Conservation (phyloP, 2,888 invertebrate species). For the Polyommatus iphigenia region DNA sequence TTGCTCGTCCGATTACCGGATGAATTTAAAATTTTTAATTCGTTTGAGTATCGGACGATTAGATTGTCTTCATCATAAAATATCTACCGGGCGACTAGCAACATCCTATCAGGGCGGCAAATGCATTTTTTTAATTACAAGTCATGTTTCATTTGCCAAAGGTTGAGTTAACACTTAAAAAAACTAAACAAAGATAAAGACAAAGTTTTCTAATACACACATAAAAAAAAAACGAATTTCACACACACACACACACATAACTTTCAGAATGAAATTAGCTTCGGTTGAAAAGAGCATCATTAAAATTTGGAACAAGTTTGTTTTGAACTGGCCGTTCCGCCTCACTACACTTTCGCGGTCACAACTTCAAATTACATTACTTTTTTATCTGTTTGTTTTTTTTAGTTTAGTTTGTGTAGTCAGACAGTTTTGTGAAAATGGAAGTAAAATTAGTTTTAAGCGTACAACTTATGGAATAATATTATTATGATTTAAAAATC, state of each 20-base stretch:
- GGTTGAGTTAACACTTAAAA: no score
- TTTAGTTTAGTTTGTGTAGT: not conserved
- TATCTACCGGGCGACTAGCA: no score
- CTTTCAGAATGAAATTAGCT: constrained; percentile 6
- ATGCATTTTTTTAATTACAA: no score
- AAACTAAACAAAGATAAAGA: no score
- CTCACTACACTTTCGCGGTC: constrained; percentile 44
- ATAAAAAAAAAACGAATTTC: not conserved
- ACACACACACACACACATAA: not conserved
- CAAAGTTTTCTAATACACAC: no score
- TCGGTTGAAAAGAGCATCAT: constrained; percentile 11
- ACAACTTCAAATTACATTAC: constrained; percentile 53
- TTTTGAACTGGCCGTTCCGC: constrained; percentile 42
- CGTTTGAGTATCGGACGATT: no score
- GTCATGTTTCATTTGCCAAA: no score
- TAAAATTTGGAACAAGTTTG: constrained; percentile 42
- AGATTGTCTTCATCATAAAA: no score
- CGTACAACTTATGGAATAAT: not conserved
- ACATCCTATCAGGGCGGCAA: no score
- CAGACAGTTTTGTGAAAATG: not conserved
- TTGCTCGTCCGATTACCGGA: no score
- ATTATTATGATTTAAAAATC: not conserved
- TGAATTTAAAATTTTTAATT: no score
- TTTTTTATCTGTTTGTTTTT: constrained; percentile 22
- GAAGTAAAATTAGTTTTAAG: not conserved